Percentiles rank a stretch among this genome's conserved stretches.
These are phyloP conservation scores for Urophycis tenuis DNA, from an alignment of 2,797 vertebrate species.

Conservation along the genomic window DNA sequence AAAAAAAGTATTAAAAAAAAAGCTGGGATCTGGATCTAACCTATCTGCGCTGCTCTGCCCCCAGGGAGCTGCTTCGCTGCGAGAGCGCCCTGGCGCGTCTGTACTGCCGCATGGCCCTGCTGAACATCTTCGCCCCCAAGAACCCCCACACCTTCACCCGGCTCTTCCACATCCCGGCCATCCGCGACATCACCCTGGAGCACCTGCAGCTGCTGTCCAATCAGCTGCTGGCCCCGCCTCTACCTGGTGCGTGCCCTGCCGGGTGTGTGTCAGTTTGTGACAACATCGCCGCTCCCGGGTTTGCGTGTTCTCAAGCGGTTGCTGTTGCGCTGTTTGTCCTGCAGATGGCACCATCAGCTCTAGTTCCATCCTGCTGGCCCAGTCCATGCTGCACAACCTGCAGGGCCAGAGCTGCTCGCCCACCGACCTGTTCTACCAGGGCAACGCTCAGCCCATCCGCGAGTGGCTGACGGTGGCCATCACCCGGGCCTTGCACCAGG, in stretches of 20 bases:
- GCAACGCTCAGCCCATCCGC: conserved; percentile 82
- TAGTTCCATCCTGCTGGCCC: conserved; percentile 86
- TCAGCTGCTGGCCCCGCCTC: conserved; percentile 91
- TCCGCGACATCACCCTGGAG: conserved; percentile 94
- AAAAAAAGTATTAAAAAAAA: too few species aligned
- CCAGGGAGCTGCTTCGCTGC: conserved; percentile 88
- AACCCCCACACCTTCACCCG: conserved; percentile 92
- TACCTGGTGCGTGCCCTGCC: conserved; percentile 81
- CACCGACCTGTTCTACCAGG: conserved; percentile 96
- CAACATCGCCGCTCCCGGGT: neutral
- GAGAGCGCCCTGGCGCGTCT: conserved; percentile 88
- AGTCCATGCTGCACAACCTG: conserved; percentile 90
- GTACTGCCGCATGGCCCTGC: conserved; percentile 94
- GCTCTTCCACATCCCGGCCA: conserved; percentile 93
- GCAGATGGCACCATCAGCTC: conserved; percentile 95
- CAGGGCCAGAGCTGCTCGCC: conserved; percentile 91
- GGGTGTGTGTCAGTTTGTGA: conserved; percentile 4
- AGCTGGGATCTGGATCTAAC: neutral
- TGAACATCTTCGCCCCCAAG: conserved; percentile 96
- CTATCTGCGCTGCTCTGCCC: conserved; percentile 12
- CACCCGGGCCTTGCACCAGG: conserved; percentile 91
- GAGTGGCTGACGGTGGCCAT: conserved; percentile 96
- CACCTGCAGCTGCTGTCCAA: conserved; percentile 95
- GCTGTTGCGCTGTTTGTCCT: conserved; percentile 26
- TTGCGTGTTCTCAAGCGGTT: conserved; percentile 6